phyloP scores from a whole-genome alignment of 2,888 invertebrate genomes.

The Nomada flava region DNA sequence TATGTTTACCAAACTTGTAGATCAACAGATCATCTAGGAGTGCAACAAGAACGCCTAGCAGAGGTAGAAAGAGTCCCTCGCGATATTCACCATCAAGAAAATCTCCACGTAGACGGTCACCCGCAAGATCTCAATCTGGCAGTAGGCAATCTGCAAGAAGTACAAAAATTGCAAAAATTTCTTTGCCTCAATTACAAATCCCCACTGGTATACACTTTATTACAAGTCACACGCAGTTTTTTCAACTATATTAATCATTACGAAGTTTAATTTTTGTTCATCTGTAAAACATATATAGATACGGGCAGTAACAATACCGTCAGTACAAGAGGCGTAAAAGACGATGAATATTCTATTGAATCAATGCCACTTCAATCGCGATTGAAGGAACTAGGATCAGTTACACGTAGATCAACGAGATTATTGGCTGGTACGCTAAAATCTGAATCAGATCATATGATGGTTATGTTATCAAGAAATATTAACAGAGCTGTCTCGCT shows the following conservation, averaged over 20 bases:
- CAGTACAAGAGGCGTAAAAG: conserved; percentile 23
- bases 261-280: neutral
- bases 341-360: conserved; percentile 62
- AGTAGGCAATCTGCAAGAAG: conserved; percentile 67
- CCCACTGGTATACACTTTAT: conserved; percentile 64
- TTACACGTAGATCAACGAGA: conserved; percentile 77
- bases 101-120: conserved; percentile 73
- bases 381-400: conserved; percentile 69
- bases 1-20: conserved; percentile 55
- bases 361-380: conserved; percentile 74
- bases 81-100: conserved; percentile 72
- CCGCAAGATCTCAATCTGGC: conserved; percentile 65
- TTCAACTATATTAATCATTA: neutral
- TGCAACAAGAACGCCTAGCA: conserved; percentile 67
- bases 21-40: conserved; percentile 76
- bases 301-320: neutral
- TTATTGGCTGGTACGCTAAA: conserved; percentile 70
- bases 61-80: conserved; percentile 73
- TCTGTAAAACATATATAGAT: conserved; percentile 35
- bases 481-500: conserved; percentile 80
- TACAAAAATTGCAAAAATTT: conserved; percentile 73
- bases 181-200: conserved; percentile 73
- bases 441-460: conserved; percentile 71
- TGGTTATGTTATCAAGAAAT: conserved; percentile 67
- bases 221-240: neutral